phyloP scores from a whole-genome alignment of 2,797 vertebrate species.

The Xiphophorus birchmanni region DNA sequence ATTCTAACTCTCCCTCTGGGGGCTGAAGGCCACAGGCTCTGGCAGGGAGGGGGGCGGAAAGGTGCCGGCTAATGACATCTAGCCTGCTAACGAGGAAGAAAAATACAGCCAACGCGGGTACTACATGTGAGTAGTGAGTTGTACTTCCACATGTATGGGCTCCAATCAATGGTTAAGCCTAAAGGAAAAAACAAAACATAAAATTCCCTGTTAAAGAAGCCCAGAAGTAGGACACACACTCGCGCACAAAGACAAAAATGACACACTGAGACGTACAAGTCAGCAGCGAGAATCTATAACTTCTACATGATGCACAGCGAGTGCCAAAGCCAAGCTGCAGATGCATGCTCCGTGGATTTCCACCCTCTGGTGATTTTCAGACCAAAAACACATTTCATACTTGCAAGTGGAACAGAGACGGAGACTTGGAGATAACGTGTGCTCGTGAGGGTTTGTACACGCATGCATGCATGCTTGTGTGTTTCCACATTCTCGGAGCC shows the following conservation, averaged over 20 bases:
- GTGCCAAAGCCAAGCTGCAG: conserved; percentile 44
- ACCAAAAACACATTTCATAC: conserved; percentile 49
- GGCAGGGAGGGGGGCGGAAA: conserved; percentile 42
- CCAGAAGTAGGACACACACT: conserved; percentile 40
- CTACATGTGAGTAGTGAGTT: background rate
- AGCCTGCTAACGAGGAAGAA: conserved; percentile 60
- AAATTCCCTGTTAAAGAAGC: conserved; percentile 19
- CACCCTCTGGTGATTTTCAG: conserved; percentile 61
- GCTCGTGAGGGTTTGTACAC: background rate
- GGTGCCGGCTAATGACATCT: conserved; percentile 70
- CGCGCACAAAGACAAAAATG: background rate
- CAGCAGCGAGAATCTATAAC: conserved; percentile 47
- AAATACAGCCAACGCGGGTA: conserved; percentile 44
- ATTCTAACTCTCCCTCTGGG: conserved; percentile 63
- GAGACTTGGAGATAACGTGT: conserved; percentile 2
- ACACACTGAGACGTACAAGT: conserved; percentile 7
- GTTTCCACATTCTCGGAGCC: conserved; percentile 20
- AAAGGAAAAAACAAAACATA: conserved; percentile 19
- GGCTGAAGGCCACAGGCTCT: conserved; percentile 52
- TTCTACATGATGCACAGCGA: conserved; percentile 64
- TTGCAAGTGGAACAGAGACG: conserved; percentile 42
- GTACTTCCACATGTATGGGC: conserved; percentile 13
- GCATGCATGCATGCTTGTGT: background rate
- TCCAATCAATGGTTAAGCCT: conserved; percentile 29
- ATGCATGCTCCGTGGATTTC: conserved; percentile 53